Base-by-base conservation (phyloP, 2,797 vertebrate genomes). In the Pseudotriccus pelzelni region DNA sequence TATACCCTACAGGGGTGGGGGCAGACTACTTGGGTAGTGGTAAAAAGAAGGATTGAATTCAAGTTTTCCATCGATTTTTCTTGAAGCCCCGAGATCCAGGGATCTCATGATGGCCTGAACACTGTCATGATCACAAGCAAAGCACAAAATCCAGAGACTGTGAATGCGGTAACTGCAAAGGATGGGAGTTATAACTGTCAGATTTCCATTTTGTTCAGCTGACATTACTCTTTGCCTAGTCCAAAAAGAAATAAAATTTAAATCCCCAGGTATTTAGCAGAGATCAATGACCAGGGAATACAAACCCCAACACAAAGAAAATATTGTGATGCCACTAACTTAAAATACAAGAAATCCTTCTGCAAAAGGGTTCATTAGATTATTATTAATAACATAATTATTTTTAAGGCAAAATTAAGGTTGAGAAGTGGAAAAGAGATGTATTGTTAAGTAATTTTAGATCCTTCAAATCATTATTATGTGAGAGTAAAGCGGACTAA, bases 371-470 rank as follows among this genome's bases (percentile, higher is more conserved):
- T 13, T 59, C 52, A 58, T 44, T 50, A 63, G 3, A 46, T 43
- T 46, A 34, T 10, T 4, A 5, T 32, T 68, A 50, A 37, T 21
- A 14, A 1, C 5, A 7, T 7, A 2, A 17, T 41, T 36, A 1
- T 7, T 17, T 60, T 50, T 62, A 66, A 77, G 25, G 41, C 7
- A 90, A 86, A 87, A 52, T 37, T 62, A 58, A 84, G 22, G 9
- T 20, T 39, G 9, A 70, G 16, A 50, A 50, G 4, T 3, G 2
- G 36, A 66, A 79, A 92, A 36, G 1, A 14, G 39, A 56, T 20
- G 14, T n/a, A n/a, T 7, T 28, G 22, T 47, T 37, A 52, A 90
- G 68, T 36, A 70, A 56, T 37, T 81, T 46, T 16, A 69, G 23
- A 6, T 46, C 16, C 19, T 84, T 12, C 37, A 75, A 62, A 50